These are phyloP conservation scores for Scylla paramamosain DNA, from an alignment of 1,140 invertebrate genomes.

Conservation along the genomic window DNA sequence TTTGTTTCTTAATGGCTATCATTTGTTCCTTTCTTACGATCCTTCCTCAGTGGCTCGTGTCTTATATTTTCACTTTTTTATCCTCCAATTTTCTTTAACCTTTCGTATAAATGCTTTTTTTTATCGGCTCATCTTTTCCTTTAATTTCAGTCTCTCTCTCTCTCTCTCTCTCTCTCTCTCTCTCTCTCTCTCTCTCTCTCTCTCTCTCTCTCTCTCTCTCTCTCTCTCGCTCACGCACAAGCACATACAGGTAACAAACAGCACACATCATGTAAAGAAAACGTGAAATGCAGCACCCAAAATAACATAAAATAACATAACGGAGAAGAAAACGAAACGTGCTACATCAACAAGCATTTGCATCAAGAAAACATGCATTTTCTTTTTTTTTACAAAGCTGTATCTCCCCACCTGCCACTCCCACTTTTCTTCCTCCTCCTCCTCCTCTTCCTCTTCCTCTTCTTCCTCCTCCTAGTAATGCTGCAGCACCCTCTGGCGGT, in stretches of 20 bases:
- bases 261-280: background rate
- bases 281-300: background rate
- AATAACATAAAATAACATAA: background rate
- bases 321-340: background rate
- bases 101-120: background rate
- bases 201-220: background rate
- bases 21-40: background rate
- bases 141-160: background rate
- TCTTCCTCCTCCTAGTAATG: background rate
- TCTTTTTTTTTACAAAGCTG: background rate
- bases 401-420: background rate
- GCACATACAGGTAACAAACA: background rate
- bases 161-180: background rate
- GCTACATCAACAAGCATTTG: conserved; percentile 3
- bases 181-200: background rate
- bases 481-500: background rate
- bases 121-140: background rate
- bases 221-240: too few relatives aligned
- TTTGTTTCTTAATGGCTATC: background rate
- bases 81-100: background rate
- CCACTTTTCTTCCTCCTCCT: background rate
- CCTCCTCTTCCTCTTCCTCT: background rate
- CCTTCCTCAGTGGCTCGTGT: background rate
- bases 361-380: conserved; percentile 1
- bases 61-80: background rate